Evolutionary conservation across 2,113 vertebrate species (phyloP).

Genomic region (Pygathrix nemaeus): DNA sequence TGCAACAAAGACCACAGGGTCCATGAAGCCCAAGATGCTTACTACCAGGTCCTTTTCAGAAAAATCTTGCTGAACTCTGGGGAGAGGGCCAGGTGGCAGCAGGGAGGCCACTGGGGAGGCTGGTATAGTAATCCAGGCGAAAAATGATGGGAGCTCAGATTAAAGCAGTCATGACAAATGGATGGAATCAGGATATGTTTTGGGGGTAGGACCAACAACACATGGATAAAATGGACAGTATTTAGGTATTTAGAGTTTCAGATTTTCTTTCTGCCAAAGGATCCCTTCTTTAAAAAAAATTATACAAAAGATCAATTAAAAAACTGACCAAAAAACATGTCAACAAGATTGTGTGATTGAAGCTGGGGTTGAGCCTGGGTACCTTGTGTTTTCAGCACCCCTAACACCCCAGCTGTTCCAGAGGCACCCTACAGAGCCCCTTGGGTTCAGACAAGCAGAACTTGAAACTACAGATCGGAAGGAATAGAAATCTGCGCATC

Average conservation of each 20-base stretch:
- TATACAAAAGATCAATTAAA: too few relatives aligned
- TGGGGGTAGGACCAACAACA: not conserved
- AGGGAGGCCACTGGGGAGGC: not conserved
- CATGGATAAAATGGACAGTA: not conserved
- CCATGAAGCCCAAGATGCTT: not conserved
- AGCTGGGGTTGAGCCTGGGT: too few relatives aligned
- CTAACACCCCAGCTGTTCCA: too few relatives aligned
- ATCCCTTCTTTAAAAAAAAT: not conserved
- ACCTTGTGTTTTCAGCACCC: too few relatives aligned
- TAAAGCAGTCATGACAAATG: not conserved
- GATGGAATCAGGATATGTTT: not conserved
- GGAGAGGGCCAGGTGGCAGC: not conserved
- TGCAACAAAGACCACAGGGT: accelerated
- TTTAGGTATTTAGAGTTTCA: not conserved
- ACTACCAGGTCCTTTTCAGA: not conserved
- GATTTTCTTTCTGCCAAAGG: not conserved
- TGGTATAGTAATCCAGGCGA: not conserved
- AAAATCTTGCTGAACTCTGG: not conserved
- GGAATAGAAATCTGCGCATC: too few relatives aligned
- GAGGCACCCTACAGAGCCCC: too few relatives aligned
- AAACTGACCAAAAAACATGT: too few relatives aligned
- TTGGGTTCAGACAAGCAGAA: too few relatives aligned
- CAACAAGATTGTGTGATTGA: too few relatives aligned
- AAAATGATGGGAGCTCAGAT: not conserved
- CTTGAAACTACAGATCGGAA: too few relatives aligned